Conservation (phyloP, 2,797 vertebrate species). For the Myotis daubentonii region DNA sequence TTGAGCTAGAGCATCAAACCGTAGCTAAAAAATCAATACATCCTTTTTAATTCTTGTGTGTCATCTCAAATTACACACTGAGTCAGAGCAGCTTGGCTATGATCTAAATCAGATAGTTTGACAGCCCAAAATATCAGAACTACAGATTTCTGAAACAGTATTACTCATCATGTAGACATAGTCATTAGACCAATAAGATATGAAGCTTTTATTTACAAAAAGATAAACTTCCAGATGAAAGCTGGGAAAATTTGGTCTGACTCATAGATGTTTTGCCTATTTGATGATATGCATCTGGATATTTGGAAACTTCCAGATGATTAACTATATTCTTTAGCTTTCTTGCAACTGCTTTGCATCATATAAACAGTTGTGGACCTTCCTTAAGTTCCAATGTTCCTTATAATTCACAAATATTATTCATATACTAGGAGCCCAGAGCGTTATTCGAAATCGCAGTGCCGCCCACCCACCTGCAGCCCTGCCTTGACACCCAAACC, state of each 20-base stretch:
- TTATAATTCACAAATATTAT: not conserved
- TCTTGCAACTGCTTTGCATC: not conserved
- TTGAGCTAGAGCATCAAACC: not conserved
- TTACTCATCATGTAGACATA: not conserved
- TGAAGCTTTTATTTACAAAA: constrained; percentile 13
- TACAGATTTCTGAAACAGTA: not conserved
- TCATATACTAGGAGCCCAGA: too few species aligned
- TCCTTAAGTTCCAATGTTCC: not conserved
- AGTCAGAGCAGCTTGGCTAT: not conserved
- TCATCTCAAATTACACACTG: not conserved
- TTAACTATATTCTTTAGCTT: not conserved
- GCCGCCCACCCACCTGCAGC: too few species aligned
- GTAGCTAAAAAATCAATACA: not conserved
- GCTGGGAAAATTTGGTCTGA: not conserved
- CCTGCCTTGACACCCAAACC: too few species aligned
- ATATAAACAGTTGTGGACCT: not conserved
- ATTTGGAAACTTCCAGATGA: not conserved
- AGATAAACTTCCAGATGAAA: constrained; percentile 1
- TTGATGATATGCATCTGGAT: not conserved
- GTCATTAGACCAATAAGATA: constrained; percentile 31
- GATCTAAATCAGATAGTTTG: not conserved
- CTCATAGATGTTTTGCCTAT: not conserved
- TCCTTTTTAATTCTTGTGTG: not conserved
- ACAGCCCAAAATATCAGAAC: not conserved
- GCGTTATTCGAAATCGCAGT: too few species aligned